A percentile compares a stretch with the other conserved stretches of the same genome.
phyloP scores from a whole-genome alignment of 1,140 invertebrate species.

The Venturia canescens region DNA sequence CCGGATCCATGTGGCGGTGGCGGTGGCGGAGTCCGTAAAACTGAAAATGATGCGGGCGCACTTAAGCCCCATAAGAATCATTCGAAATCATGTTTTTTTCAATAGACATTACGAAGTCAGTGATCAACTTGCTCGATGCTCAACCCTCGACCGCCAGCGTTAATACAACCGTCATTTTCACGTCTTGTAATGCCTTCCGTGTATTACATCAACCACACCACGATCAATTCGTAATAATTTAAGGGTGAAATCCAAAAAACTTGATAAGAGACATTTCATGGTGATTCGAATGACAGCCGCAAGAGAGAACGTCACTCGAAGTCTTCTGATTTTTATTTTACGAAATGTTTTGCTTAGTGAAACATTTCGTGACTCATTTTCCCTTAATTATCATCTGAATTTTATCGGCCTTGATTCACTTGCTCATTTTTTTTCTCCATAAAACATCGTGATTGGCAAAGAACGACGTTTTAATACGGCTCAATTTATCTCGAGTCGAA shows the following conservation, averaged over 20 bases:
- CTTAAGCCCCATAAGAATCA: constrained; percentile 16
- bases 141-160: not conserved
- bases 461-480: no score
- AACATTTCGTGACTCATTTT: no score
- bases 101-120: not conserved
- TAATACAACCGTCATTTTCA: constrained; percentile 8
- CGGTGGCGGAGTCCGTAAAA: constrained; percentile 20
- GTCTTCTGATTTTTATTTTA: no score
- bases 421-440: no score
- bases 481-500: no score
- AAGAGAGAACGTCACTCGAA: no score
- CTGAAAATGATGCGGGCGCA: constrained; percentile 10
- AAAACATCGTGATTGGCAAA: no score
- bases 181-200: not conserved
- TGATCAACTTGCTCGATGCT: constrained; percentile 2
- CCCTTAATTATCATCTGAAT: no score
- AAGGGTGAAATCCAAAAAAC: not conserved
- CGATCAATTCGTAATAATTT: not conserved
- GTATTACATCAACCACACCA: not conserved
- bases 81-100: not conserved
- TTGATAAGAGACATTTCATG: not conserved
- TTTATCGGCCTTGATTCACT: no score
- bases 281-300: no score
- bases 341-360: no score
- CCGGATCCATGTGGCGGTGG: constrained; percentile 33